Conservation (phyloP, 2,113 vertebrate genomes). For the Siniperca knerii region DNA sequence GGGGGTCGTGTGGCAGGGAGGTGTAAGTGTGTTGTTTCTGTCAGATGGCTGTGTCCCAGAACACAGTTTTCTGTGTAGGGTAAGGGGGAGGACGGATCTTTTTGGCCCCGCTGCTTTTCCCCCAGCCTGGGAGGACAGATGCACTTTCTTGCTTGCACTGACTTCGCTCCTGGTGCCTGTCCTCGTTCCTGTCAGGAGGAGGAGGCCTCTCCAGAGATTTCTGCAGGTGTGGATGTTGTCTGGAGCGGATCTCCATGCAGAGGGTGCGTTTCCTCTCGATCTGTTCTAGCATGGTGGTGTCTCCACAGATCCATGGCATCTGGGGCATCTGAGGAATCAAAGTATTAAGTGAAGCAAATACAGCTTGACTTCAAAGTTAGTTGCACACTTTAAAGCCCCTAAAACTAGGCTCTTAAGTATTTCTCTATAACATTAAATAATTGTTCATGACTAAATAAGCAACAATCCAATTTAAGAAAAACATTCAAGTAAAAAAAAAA, state of each 20-base stretch:
- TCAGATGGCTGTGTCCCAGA: conserved; percentile 99
- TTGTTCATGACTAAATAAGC: neutral
- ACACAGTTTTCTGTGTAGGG: conserved; percentile 93
- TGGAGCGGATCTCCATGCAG: conserved; percentile 95
- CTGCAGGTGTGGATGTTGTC: conserved; percentile 91
- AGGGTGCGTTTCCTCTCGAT: conserved; percentile 97
- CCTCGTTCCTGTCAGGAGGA: conserved; percentile 66
- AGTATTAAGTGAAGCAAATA: neutral
- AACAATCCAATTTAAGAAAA: too few species aligned
- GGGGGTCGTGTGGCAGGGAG: conserved; percentile 63
- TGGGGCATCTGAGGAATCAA: conserved; percentile 87
- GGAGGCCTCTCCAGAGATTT: conserved; percentile 75
- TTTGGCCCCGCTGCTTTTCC: conserved; percentile 90
- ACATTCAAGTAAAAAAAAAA: too few species aligned
- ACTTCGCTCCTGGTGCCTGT: conserved; percentile 67
- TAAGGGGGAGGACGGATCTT: conserved; percentile 96
- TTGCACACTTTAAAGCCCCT: neutral
- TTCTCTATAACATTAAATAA: neutral
- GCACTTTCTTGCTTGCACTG: conserved; percentile 93
- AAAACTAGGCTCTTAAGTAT: neutral
- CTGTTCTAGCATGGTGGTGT: conserved; percentile 97
- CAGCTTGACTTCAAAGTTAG: conserved; percentile 5
- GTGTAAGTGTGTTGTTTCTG: conserved; percentile 57
- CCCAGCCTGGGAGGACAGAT: conserved; percentile 90
- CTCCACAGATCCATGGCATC: conserved; percentile 97